A percentile compares a stretch with the other conserved stretches of the same genome.
phyloP scores from a whole-genome alignment of 2,888 invertebrate genomes.

The Adineta ricciae region DNA sequence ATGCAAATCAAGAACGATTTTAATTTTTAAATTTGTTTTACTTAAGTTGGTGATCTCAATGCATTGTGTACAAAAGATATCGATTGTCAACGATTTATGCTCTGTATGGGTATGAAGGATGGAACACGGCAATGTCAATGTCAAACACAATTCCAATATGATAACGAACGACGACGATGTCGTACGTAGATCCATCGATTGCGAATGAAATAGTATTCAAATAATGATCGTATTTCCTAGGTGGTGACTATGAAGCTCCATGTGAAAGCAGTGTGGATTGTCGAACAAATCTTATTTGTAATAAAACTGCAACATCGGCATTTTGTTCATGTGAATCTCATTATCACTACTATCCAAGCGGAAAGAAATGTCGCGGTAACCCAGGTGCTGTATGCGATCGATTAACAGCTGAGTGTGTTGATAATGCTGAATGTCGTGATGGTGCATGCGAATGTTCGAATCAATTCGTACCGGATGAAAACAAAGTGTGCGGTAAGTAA shows the following conservation, averaged over 20 bases:
- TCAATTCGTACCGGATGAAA: background rate
- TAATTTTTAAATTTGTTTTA: background rate
- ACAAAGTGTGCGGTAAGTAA: background rate
- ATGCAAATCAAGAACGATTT: background rate
- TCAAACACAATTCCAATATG: background rate
- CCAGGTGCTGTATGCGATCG: background rate
- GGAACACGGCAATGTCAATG: background rate
- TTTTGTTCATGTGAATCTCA: background rate
- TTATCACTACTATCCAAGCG: background rate
- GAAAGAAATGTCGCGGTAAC: background rate
- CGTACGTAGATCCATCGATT: background rate
- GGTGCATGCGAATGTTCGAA: background rate
- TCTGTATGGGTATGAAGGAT: background rate
- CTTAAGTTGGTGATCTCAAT: background rate
- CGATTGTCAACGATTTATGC: background rate
- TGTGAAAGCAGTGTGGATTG: background rate
- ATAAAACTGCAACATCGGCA: background rate
- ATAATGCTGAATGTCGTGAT: conserved; percentile 9
- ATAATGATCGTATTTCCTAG: background rate
- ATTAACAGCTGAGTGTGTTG: background rate
- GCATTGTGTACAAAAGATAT: background rate
- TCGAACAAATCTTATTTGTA: background rate
- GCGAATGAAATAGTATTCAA: background rate
- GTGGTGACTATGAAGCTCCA: background rate
- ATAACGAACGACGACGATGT: background rate